Conservation (phyloP, 64 coral and sea anemone species). For the Montipora capricornis region DNA sequence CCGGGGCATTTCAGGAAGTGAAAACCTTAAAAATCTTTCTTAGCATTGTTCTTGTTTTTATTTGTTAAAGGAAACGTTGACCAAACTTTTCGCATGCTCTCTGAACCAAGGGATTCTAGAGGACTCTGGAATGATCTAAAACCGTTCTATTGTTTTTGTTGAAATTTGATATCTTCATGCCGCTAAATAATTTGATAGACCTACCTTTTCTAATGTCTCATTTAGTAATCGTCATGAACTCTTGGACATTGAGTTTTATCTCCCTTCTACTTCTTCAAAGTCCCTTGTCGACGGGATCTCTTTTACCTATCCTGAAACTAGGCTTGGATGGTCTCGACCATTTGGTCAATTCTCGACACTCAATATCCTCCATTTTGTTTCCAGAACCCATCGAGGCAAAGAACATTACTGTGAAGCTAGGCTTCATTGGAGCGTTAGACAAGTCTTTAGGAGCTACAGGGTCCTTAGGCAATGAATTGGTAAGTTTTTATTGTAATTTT, state of each 20-base stretch:
- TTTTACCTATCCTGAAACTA: neutral
- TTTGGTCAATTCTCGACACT: neutral
- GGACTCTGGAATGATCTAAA: neutral
- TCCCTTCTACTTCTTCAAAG: neutral
- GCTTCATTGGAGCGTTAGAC: conserved; percentile 86
- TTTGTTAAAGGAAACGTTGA: neutral
- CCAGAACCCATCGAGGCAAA: conserved; percentile 45
- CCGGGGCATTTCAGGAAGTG: conserved; percentile 18
- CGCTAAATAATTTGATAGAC: neutral
- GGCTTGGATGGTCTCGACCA: neutral
- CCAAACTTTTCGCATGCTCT: neutral
- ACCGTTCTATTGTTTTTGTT: neutral
- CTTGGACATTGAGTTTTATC: neutral
- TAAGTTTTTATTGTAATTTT: conserved; percentile 44
- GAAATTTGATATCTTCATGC: conserved; percentile 25
- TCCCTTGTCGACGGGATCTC: neutral
- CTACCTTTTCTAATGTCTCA: neutral
- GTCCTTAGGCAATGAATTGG: conserved; percentile 78
- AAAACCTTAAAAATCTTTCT: conserved; percentile 10
- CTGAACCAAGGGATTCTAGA: neutral
- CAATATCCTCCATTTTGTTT: conserved; percentile 34
- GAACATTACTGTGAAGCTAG: conserved; percentile 88
- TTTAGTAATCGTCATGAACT: conserved; percentile 29
- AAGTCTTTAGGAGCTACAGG: conserved; percentile 80
- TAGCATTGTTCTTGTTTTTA: conserved; percentile 2